Conservation (phyloP, 1,140 invertebrate genomes). For the Drosophila rhopaloa region DNA sequence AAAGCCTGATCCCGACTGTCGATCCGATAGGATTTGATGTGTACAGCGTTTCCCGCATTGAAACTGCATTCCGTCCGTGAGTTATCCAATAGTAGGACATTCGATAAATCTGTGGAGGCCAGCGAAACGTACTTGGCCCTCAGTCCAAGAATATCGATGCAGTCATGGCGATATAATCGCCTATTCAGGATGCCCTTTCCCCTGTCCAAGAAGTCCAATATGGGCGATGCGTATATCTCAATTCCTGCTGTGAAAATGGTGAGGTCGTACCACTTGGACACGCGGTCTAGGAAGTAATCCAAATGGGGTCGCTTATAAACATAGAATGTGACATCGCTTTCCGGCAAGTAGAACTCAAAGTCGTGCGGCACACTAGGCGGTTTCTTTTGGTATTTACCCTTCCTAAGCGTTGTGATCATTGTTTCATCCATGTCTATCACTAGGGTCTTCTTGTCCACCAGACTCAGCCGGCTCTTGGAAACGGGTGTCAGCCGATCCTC, state of each 20-base stretch:
- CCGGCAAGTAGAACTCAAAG: conserved; percentile 12
- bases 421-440: conserved; percentile 63
- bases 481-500: conserved; percentile 17
- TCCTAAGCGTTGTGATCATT: conserved; percentile 21
- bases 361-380: conserved; percentile 13
- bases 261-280: conserved; percentile 60
- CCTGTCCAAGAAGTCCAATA: conserved; percentile 49
- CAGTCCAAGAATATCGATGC: conserved; percentile 25
- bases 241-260: conserved; percentile 39
- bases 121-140: conserved; percentile 33
- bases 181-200: conserved; percentile 30
- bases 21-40: conserved; percentile 27
- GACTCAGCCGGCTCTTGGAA: conserved; percentile 23
- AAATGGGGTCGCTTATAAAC: conserved; percentile 60
- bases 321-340: conserved; percentile 1
- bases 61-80: conserved; percentile 31
- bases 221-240: conserved; percentile 26
- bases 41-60: conserved; percentile 46
- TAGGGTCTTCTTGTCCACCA: conserved; percentile 47
- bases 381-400: rapidly evolving
- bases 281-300: conserved; percentile 51
- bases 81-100: conserved; percentile 43
- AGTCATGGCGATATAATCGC: conserved; percentile 43
- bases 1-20: conserved; percentile 29
- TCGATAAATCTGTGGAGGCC: conserved; percentile 20